Evolutionary conservation across 2,797 vertebrate species (phyloP), one percentile per base, ranked within the genome.

Genomic region (Neomorphus geoffroyi): DNA sequence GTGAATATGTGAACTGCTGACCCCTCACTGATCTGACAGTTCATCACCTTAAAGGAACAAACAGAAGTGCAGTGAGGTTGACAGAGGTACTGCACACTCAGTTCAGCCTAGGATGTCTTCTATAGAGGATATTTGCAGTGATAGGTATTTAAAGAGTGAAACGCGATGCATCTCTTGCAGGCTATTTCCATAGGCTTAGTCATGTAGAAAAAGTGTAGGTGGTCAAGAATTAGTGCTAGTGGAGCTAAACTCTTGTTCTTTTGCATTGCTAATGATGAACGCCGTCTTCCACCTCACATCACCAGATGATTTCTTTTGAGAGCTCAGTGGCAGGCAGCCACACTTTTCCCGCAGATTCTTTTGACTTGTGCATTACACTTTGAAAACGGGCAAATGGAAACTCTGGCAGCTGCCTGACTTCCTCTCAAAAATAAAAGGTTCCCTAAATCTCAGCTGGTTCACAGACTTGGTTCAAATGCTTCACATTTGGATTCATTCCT

Each of bases 331-430:
- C 96, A 91, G 86, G 80, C 91, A 89, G 90, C 96, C 97, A 96
- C 80, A 28, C 77, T 94, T 96, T 94, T 83, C 89, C 92, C 50
- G 87, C 77, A 93, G 80, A 94, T 73, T 91, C 93, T 96, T 97
- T 92, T 96, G 93, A 96, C 96, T 97, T 89, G 95, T 93, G 90
- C 88, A 83, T 95, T 96, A 87, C 95, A 71, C 86, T 97, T 80
- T 92, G 90, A 96, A 96, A 97, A 97, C n/a, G 93, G 94, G 95
- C 94, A 95, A 95, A 94, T 91, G 77, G 91, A 96, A 97, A 94
- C 96, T 95, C 88, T 96, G 96, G 88, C 96, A 97, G 93, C 92
- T 97, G 96, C 92, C 73, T 96, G 89, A 94, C 86, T 97, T 97
- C 78, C 72, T 95, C 92, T 94, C 82, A 87, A 71, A 93, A 94